phyloP scores from a whole-genome alignment of 2,797 vertebrate species.

The Silurus lanzhouensis region DNA sequence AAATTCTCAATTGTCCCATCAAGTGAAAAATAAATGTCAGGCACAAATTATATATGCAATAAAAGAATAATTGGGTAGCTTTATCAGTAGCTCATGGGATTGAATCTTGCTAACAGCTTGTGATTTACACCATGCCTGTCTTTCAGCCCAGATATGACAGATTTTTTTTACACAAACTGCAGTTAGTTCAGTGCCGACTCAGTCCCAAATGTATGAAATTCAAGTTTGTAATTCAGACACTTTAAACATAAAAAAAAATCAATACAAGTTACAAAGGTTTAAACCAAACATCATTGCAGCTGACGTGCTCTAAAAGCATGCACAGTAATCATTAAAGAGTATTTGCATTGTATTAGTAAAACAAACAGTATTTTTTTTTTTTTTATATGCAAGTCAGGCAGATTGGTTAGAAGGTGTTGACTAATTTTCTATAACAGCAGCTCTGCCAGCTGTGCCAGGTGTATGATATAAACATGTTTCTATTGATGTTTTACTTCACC shows the following conservation, averaged over 20 bases:
- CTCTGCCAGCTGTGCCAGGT: background rate
- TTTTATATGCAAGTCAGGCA: background rate
- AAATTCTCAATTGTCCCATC: conserved; percentile 21
- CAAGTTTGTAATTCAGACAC: conserved; percentile 6
- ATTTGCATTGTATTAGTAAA: background rate
- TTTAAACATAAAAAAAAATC: background rate
- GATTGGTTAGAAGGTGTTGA: background rate
- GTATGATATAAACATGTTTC: background rate
- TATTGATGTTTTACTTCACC: background rate
- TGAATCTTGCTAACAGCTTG: conserved; percentile 10
- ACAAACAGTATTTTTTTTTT: background rate
- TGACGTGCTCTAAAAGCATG: background rate
- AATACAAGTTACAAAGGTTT: background rate
- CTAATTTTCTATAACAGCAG: background rate
- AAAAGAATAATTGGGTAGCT: conserved; percentile 23
- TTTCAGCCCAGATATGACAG: background rate
- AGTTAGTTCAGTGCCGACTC: background rate
- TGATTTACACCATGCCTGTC: conserved; percentile 16
- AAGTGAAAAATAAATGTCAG: conserved; percentile 21
- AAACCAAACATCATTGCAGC: background rate
- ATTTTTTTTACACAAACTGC: background rate
- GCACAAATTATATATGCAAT: conserved; percentile 6
- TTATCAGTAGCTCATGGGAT: conserved; percentile 27
- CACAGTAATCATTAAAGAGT: background rate
- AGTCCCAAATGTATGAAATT: background rate